phyloP scores from a whole-genome alignment of 2,888 invertebrate species.

The Oscheius sp. region DNA sequence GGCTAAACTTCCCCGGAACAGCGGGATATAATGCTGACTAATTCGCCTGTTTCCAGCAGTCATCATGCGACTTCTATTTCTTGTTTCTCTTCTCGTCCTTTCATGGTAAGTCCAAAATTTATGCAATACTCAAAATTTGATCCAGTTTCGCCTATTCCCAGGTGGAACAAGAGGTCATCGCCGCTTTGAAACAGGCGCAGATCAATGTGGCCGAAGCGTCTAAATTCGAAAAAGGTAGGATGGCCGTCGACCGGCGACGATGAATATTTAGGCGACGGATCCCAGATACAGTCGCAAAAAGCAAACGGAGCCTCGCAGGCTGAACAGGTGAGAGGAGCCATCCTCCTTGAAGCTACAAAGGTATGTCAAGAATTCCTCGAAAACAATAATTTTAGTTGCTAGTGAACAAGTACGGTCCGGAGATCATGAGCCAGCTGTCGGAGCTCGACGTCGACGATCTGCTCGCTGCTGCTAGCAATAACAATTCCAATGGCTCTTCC shows the following conservation, averaged over 20 bases:
- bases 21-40: conserved; percentile 14
- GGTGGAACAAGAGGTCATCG: conserved; percentile 21
- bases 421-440: conserved; percentile 22
- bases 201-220: neutral
- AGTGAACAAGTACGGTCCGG: conserved; percentile 21
- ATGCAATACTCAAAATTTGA: neutral
- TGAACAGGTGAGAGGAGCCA: conserved; percentile 31
- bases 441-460: conserved; percentile 30
- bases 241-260: neutral
- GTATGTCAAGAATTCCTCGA: neutral
- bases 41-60: neutral
- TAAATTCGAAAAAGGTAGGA: conserved; percentile 2
- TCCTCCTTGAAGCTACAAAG: conserved; percentile 27
- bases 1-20: neutral
- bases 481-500: neutral
- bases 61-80: conserved; percentile 14
- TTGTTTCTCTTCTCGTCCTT: conserved; percentile 2
- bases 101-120: conserved; percentile 3
- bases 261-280: neutral
- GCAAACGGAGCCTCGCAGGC: conserved; percentile 15
- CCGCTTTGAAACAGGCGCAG: conserved; percentile 24
- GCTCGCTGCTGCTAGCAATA: conserved; percentile 2
- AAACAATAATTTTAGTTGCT: conserved; percentile 12
- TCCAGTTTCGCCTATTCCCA: conserved; percentile 16
- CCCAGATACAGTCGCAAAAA: conserved; percentile 10